phyloP scores from a whole-genome alignment of 2,888 invertebrate species.

The Dicyrtomina minuta region DNA sequence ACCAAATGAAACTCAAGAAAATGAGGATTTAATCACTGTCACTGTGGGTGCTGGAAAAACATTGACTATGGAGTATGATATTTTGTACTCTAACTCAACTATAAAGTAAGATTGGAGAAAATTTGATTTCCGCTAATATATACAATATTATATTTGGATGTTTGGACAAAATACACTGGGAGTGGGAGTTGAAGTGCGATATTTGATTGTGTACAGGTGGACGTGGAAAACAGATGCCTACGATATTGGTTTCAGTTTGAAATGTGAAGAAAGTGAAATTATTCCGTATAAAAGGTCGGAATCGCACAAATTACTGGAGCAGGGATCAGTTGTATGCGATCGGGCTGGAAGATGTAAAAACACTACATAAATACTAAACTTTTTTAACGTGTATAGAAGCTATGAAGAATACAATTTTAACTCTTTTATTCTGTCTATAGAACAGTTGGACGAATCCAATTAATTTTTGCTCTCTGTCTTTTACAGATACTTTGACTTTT shows the following conservation, averaged over 20 bases:
- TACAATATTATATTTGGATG: too few relatives aligned
- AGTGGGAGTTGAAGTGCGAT: too few relatives aligned
- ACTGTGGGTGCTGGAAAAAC: slow-evolving; percentile 41
- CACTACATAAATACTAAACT: background rate
- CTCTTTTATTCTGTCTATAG: background rate
- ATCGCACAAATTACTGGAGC: slow-evolving; percentile 20
- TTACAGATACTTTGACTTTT: slow-evolving; percentile 13
- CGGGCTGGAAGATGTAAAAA: slow-evolving; percentile 29
- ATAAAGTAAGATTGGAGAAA: slow-evolving; percentile 40
- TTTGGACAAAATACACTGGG: background rate
- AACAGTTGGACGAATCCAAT: background rate
- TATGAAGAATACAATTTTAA: background rate
- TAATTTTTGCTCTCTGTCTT: background rate
- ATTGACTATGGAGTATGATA: slow-evolving; percentile 38
- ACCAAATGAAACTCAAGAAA: slow-evolving; percentile 2
- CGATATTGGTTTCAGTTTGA: slow-evolving; percentile 44
- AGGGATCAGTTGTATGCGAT: slow-evolving; percentile 31
- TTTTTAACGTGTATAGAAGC: background rate
- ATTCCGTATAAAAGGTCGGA: slow-evolving; percentile 24
- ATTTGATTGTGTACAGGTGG: slow-evolving; percentile 38
- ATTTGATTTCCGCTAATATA: too few relatives aligned
- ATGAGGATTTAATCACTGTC: slow-evolving; percentile 33
- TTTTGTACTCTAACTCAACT: slow-evolving; percentile 23
- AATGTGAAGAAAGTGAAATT: slow-evolving; percentile 34
- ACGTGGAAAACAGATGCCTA: slow-evolving; percentile 42